Base-by-base conservation (phyloP, 1,140 invertebrate species). In the Zaprionus inermis region DNA sequence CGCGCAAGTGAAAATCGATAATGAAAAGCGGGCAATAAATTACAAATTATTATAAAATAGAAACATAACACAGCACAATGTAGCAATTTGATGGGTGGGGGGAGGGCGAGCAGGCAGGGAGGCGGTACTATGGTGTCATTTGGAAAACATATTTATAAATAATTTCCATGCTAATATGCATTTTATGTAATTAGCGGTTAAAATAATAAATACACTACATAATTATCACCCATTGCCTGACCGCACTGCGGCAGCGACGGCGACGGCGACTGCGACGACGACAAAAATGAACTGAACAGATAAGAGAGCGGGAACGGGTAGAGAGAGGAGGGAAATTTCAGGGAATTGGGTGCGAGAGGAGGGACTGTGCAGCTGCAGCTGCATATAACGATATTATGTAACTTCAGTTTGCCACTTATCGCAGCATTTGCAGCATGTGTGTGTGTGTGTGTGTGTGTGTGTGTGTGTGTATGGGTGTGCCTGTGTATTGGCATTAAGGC, bases 151-250 rank as follows among this genome's bases (percentile, higher is more conserved):
- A 86, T 86, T 86, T 83, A 88, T 86, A 89, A 86, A 86, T 86
- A 86, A 89, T 86, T 86, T 83, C 73, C 80, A 88, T 83, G 76
- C 84, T 89, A 89, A 89, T 90, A 90, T 81, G 84, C 84, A 89
- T 89, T 89, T 84, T 84, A 89, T 89, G 84, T 89, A 89, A 89
- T 89, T 89, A 89, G 84, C 84, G 84, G 84, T 89, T 84, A 89
- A 89, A 89, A 89, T 90, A 89, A 89, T 89, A 89, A 89, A 89
- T 89, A 89, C 84, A 81, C 68, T 78, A 89, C 84, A 89, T 89
- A 90, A 89, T 89, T 89, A 89, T 89, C 84, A 63, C 81, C 79
- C 80, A 81, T 84, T 76, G 74, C 78, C 69, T 76, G 84, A 89
- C 84, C 84, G 71, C 84, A 89, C 70, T 71, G 76, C 57, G 73